Base-by-base conservation (phyloP, 1,140 invertebrate genomes). In the Brachionus asplanchnoidis region DNA sequence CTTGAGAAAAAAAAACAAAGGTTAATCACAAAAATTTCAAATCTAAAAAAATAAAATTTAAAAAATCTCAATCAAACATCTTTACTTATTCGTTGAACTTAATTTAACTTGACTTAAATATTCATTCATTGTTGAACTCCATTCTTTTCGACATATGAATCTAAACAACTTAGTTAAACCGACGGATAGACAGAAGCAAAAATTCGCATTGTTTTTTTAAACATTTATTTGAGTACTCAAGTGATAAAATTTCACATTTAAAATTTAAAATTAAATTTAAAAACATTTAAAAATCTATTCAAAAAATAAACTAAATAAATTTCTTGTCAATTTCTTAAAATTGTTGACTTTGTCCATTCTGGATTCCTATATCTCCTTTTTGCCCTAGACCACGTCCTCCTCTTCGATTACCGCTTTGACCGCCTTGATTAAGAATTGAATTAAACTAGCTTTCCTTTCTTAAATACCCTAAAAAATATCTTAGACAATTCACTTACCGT, bases 391-490 rank as follows among this genome's bases (percentile, higher is more conserved):
- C 66, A 32, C 66, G 66, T 32, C 66, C 66, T 68, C 66, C 66
- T 68, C 66, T 68, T 68, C 32, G 66, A 68, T 20, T 40, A 32
- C 66, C 66, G 66, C 32, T 68, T 68, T 32, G 32, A 40, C 66
- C 66, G 66, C 66, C 66, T 68, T 32, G 12, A 68, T 32, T 68
- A 32, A 32, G 26, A 32, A 32, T 68, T 32, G 9, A 68, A 68
- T 68, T 32, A 68, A 60, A 60, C 53, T 68, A 68, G 26, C 32
- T 68, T 28, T 12, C 66, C 66, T 68, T 68, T 68, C 66, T 68
- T 68, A 32, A 28, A 40, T 20, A 7, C 66, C 66, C 66, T 68
- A 32, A 32, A 32, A 68, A 32, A 68, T 32, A 36, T 32, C 26
- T 32, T 28, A 68, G 14, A 14, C 53, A 60, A 32, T 12, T 68